Evolutionary conservation across 2,888 invertebrate species (phyloP), one percentile per base, ranked within the genome.

Genomic region (Hypena proboscidalis): DNA sequence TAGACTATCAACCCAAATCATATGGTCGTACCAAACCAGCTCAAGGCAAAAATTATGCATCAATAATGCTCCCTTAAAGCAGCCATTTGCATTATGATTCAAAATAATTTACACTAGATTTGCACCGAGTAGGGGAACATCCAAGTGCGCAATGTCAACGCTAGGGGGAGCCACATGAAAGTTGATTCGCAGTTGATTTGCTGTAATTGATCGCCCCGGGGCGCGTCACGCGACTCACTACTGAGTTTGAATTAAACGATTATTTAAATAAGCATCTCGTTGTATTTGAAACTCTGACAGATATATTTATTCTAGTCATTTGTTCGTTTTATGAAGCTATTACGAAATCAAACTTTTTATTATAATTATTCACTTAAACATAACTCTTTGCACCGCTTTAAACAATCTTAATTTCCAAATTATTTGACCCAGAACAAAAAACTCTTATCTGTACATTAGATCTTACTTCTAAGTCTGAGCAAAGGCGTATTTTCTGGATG

Each of bases 161-260:
- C 58, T 53, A 63, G 69, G 79, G 72, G 77, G 69, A 70, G 62
- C 17, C 57, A 59, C 68, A 73, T 75, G 78, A 74, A 76, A 76
- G 77, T 75, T 75, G 75, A 79, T 79, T 78, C 77, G 69, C 70
- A 71, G 80, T 80, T 78, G 77, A 80, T 80, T 80, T 70, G 72
- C 68, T 74, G 80, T 83, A 82, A 83, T 82, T 81, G 82, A 81
- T 80, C 79, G 79, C 80, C 67, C 56, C 65, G 64, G 76, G 83
- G 68, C 63, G 42, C 50, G 56, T 45, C 52, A 65, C 60, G 47
- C 59, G 48, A 69, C 58, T 48, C 57, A 58, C 42, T 53, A 53
- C 40, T 9, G 39, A 48, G 46, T 52, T 48, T 37, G 41, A 36
- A 57, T 51, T 55, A 58, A 56, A 49, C 46, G 52, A 45, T 69